phyloP scores from a whole-genome alignment of 92 coral and sea anemone genomes.

The Parazoanthus darwini region DNA sequence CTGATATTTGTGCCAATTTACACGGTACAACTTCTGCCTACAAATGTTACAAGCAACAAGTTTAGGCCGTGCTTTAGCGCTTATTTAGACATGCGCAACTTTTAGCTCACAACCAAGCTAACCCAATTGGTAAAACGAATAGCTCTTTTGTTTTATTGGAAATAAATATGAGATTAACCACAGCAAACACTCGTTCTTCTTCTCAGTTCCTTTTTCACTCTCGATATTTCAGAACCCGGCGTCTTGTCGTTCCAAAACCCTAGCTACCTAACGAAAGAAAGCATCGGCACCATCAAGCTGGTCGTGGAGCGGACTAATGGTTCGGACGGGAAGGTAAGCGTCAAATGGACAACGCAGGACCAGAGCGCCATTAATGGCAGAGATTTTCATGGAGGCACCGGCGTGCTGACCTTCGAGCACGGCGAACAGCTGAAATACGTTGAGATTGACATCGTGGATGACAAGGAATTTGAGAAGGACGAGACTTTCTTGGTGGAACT shows the following conservation, averaged over 20 bases:
- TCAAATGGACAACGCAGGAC: constrained; percentile 81
- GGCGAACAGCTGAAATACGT: constrained; percentile 86
- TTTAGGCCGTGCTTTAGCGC: too few relatives aligned
- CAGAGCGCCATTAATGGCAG: constrained; percentile 90
- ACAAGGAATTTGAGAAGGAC: constrained; percentile 95
- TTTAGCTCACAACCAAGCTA: too few relatives aligned
- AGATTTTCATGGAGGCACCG: constrained; percentile 85
- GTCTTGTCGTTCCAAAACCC: constrained; percentile 89
- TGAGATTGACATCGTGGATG: constrained; percentile 83
- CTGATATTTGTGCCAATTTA: too few relatives aligned
- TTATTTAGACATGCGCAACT: too few relatives aligned
- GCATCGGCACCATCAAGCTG: constrained; percentile 83
- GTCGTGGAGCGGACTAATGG: constrained; percentile 88
- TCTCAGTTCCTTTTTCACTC: background rate
- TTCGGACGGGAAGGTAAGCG: constrained; percentile 86
- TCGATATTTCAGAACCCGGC: constrained; percentile 77
- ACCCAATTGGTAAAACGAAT: background rate
- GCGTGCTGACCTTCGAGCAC: constrained; percentile 81
- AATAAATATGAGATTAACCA: too few relatives aligned
- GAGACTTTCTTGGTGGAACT: constrained; percentile 83
- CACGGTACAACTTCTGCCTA: too few relatives aligned
- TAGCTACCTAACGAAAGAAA: constrained; percentile 89
- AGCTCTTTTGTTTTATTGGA: background rate
- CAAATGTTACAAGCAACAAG: too few relatives aligned
- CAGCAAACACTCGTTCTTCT: background rate